Base-by-base conservation (phyloP, 1,140 invertebrate species). In the Pachyrhynchus sulphureomaculatus region DNA sequence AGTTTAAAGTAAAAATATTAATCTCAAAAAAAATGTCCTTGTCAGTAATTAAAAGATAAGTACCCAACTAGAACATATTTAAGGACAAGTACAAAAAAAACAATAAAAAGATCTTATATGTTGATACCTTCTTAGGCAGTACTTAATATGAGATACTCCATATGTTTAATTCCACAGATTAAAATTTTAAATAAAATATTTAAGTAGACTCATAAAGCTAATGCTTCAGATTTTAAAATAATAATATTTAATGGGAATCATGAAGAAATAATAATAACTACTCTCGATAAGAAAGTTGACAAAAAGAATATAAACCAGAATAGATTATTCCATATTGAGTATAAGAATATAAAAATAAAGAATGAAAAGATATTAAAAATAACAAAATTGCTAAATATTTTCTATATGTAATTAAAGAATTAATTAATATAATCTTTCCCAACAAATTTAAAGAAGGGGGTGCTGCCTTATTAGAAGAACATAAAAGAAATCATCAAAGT, bases 401-500 rank as follows among this genome's bases (percentile, higher is more conserved):
- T 33, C 71, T 79, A 74, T 76, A 83, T 29, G 68, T 73, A 57
- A 81, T 49, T 72, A 81, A 75, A 71, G 76, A 77, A 80, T 79
- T 83, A 75, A 85, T 77, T 76, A 84, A 80, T 52, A 77, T 73
- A 80, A 85, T 80, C 78, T 85, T 82, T 1, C 82, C 79, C 47
- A 77, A 59, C 69, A 79, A 76, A 78, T 79, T 78, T 70, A 79
- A 63, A 45, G 72, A 74, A 23, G 75, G 74, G 37, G 78, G 78
- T 64, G 76, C 76, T 26, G 77, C 73, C 70, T 79, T 78, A 76
- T 76, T 84, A 26, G 73, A 72, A 9, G 76, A 72, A 71, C 76
- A 73, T 71, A 84, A 78, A 72, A 84, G 76, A 83, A 86, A 85
- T 80, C 83, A 85, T 62, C 76, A 81, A 73, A 85, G 76, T 64